A percentile compares a stretch with the other conserved stretches of the same genome.
Conservation (phyloP, 2,113 vertebrate species). For the Callaeas wilsoni region DNA sequence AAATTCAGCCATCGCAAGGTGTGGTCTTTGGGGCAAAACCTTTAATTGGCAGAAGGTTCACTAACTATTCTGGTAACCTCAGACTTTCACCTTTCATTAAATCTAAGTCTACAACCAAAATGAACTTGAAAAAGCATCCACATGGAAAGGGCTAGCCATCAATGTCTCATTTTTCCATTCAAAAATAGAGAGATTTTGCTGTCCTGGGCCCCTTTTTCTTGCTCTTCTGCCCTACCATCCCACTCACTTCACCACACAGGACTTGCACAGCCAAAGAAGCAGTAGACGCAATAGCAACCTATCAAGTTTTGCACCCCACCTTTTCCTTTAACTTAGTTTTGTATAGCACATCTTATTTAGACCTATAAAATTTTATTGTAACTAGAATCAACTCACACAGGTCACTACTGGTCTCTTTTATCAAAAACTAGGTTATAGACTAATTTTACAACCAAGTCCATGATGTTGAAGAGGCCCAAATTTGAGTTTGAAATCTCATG, state of each 20-base stretch:
- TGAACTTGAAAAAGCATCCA: not conserved
- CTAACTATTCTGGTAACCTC: constrained; percentile 29
- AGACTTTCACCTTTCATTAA: constrained; percentile 35
- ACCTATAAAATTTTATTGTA: not conserved
- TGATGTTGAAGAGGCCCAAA: not conserved
- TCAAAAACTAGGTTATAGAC: not conserved
- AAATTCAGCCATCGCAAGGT: constrained; percentile 47
- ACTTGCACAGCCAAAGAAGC: not conserved
- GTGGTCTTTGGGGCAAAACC: constrained; percentile 36
- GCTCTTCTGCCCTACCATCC: not conserved
- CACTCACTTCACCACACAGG: not conserved
- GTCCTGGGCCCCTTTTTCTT: not conserved
- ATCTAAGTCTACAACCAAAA: not conserved
- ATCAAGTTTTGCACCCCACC: not conserved
- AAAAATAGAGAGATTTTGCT: not conserved
- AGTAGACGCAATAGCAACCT: not conserved
- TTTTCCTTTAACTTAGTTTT: not conserved
- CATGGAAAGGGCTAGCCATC: not conserved
- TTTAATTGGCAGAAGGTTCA: constrained; percentile 14
- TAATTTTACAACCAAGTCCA: not conserved
- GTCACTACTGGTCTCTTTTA: not conserved
- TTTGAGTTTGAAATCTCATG: not conserved
- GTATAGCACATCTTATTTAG: not conserved
- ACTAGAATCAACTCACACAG: not conserved
- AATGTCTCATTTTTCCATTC: not conserved